Evolutionary conservation across 2,888 invertebrate genomes (phyloP), one percentile per base, ranked within the genome.

Genomic region (Rosalia funebris): DNA sequence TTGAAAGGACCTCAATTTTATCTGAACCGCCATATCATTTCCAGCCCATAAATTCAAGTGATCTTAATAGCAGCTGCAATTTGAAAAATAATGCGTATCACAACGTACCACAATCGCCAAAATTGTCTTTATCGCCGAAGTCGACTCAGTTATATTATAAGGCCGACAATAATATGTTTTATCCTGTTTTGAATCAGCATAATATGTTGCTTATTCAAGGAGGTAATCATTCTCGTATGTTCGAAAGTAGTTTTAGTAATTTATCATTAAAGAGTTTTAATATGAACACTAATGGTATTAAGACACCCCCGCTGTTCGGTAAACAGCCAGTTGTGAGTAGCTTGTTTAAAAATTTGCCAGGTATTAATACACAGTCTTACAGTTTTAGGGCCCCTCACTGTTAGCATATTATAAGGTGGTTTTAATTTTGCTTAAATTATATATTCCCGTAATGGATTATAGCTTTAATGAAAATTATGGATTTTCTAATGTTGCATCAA

Each of bases 1-100:
- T 78, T 3, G 85, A 85, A 56, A 79, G 81, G 37, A 77, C 79
- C 44, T 82, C 86, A 0, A 77, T 84, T 65, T 70, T 82, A 4
- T 80, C 86, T 0, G 87, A 87, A 56, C 81, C 82, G 1, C 83
- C 82, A 3, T 70, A 70, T 42, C 64, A 70, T 57, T 65, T 68
- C 25, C 47, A 52, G 14, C 63, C 69, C 9, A 60, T 69, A 14
- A 53, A 53, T 50, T 16, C 58, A 12, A 37, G 7, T 4, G 15
- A 10, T 15, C 16, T 10, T 4, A 34, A 1, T 10, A 5, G 5
- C 16, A 34, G 11, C 7, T 25, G 25, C 16, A 1, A 11, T 2
- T 34, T n/a, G 15, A 48, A 19, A 37, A 37, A 37, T 20, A 16
- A n/a, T 15, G 5, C 19, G 7, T 37, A 20, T 36, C 15, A 12